Evolutionary conservation across 1,140 invertebrate species (phyloP), one percentile per base, ranked within the genome.

Genomic region (Cotesia glomerata): DNA sequence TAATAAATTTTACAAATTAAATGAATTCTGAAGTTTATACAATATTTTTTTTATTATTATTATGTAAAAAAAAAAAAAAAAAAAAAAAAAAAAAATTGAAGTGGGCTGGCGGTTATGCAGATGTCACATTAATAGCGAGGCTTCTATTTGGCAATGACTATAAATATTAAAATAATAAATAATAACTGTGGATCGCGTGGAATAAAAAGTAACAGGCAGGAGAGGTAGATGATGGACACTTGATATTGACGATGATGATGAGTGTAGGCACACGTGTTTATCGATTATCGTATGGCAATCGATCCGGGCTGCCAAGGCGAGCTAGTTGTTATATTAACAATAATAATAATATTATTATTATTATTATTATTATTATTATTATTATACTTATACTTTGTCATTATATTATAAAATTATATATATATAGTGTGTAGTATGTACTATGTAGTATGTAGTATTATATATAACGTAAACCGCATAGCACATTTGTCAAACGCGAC

Each of bases 241-340:
- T 35, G 32, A 35, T 64, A 45, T 64, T 64, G 62, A 61, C 32
- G 59, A 61, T 32, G 59, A 61, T 61, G 59, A 61, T 35, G 59
- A 32, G 59, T 69, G 64, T 77, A 75, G 76, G 62, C 59, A 74
- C 78, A 77, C 73, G 75, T 75, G 74, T 83, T 83, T 82, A 82
- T 81, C 78, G 78, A 81, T 80, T 81, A 79, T 79, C 80, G 72
- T 79, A 75, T 45, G 39, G 74, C 69, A 75, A 83, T 84, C 80
- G 81, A 84, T 83, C 83, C 80, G 78, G 78, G 79, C 75, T 82
- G 77, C 79, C 84, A 86, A 86, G 83, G 84, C 76, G 74, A 85
- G 75, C 83, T 66, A 79, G 80, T 85, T 32, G 39, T 45, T 45
- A 45, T 45, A 45, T 11, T 45, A 45, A 45, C 11, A 78, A 79